Evolutionary conservation across 2,888 invertebrate species (phyloP).

Genomic region (Physocephala rufipes): DNA sequence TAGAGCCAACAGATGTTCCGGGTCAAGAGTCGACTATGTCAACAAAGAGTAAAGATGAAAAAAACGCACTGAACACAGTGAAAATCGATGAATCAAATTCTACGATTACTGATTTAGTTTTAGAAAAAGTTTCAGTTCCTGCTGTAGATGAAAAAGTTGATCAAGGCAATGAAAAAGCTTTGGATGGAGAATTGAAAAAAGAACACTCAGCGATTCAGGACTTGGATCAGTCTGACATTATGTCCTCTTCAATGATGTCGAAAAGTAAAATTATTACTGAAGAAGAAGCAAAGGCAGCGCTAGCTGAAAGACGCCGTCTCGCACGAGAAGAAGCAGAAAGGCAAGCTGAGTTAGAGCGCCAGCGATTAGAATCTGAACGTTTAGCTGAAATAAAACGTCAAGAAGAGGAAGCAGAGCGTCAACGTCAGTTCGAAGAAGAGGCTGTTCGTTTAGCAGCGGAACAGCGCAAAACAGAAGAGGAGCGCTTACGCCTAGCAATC

Average conservation of each 20-base stretch:
- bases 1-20: conserved; percentile 29
- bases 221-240: conserved; percentile 53
- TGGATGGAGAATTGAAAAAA: conserved; percentile 49
- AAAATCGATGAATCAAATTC: conserved; percentile 55
- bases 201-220: conserved; percentile 60
- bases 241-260: conserved; percentile 73
- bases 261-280: conserved; percentile 83
- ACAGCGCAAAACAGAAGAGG: conserved; percentile 84
- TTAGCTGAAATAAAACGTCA: conserved; percentile 77
- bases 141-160: conserved; percentile 57
- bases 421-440: conserved; percentile 82
- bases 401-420: conserved; percentile 83
- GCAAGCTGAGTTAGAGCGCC: conserved; percentile 86
- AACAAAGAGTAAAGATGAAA: conserved; percentile 64
- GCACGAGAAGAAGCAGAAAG: conserved; percentile 92
- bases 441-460: conserved; percentile 80
- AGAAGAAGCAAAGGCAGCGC: conserved; percentile 92
- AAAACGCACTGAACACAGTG: conserved; percentile 63
- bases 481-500: conserved; percentile 84
- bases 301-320: conserved; percentile 87
- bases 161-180: conserved; percentile 58
- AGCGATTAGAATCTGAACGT: conserved; percentile 76
- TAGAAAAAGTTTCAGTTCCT: not conserved
- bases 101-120: not conserved
- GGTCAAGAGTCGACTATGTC: conserved; percentile 39